Base-by-base conservation (phyloP, 2,888 invertebrate genomes). In the Drosophila mimetica region DNA sequence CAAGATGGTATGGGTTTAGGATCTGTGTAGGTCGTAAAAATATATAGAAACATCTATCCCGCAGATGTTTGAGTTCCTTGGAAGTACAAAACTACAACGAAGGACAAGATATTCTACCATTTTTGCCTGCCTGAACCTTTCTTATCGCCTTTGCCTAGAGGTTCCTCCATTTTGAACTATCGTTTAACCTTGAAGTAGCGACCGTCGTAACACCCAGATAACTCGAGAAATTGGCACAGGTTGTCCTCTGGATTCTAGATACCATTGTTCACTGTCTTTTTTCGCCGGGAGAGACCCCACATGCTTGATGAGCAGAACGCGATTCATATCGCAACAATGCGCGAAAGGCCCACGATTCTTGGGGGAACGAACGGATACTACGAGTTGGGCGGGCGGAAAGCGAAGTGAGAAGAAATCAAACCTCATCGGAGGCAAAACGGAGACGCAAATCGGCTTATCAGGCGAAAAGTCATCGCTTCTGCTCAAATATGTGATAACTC, bases 401-500 rank as follows among this genome's bases (percentile, higher is more conserved):
- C 14, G 54, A 41, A 54, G 63, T 63, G 57, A 61, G 42, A 51
- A 42, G 55, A 64, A 28, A 51, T 41, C 22, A n/a, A n/a, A n/a
- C 1, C 41, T 6, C 20, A 20, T 51, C 25, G 7, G 25, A 7
- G 25, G 25, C 41, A 41, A 71, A 63, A 71, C 65, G 69, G 72
- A 81, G 82, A 73, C 84, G 89, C 76, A 87, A 89, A 89, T 89
- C 88, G 82, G 86, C 84, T 84, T 89, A 84, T 89, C 84, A 87
- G 55, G 36, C 69, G 66, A 39, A 61, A 71, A 77, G 59, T 67
- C 78, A 75, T 61, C 66, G 65, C 50, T 42, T 53, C 54, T 57
- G 44, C 54, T 80, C 60, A 77, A 66, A 84, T 64, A 78, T 78
- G 60, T 61, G 84, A 85, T 85, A 89, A 81, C 76, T 85, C 48